Percentiles rank a stretch among this genome's conserved stretches.
Conservation (phyloP, 1,140 invertebrate genomes). For the Bombyx mandarina region DNA sequence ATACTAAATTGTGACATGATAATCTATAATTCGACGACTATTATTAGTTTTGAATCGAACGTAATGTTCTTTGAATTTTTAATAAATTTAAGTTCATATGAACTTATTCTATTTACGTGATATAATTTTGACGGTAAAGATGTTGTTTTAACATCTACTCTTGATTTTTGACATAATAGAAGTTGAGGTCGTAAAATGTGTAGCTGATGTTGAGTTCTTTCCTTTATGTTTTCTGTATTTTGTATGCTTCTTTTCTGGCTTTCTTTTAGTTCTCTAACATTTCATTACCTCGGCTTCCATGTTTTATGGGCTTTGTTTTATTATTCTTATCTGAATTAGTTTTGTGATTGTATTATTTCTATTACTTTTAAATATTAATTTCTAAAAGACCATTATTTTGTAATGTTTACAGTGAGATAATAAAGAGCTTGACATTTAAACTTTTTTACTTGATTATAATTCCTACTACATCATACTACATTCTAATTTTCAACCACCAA, state of each 20-base stretch:
- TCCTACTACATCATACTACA: too few relatives aligned
- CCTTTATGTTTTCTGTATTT: conserved; percentile 12
- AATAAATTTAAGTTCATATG: conserved; percentile 1
- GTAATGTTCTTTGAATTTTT: neutral
- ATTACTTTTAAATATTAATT: conserved; percentile 25
- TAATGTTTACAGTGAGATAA: conserved; percentile 30
- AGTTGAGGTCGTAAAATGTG: conserved; percentile 63
- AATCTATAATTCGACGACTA: neutral
- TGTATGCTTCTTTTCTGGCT: conserved; percentile 9
- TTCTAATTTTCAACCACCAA: too few relatives aligned
- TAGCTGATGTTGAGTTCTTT: conserved; percentile 8
- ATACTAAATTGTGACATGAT: neutral
- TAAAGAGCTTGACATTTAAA: neutral
- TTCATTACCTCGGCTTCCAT: conserved; percentile 59
- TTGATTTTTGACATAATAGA: conserved; percentile 27
- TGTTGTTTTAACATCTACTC: conserved; percentile 19
- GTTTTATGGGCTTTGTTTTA: conserved; percentile 17
- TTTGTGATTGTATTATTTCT: conserved; percentile 18
- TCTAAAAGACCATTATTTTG: conserved; percentile 16
- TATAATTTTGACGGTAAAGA: neutral
- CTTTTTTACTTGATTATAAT: too few relatives aligned
- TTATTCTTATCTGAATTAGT: too few relatives aligned
- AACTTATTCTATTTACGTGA: too few relatives aligned
- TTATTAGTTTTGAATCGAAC: too few relatives aligned
- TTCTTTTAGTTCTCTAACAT: conserved; percentile 20